phyloP scores from a whole-genome alignment of 1,140 invertebrate genomes.

The Leucophenga varia region DNA sequence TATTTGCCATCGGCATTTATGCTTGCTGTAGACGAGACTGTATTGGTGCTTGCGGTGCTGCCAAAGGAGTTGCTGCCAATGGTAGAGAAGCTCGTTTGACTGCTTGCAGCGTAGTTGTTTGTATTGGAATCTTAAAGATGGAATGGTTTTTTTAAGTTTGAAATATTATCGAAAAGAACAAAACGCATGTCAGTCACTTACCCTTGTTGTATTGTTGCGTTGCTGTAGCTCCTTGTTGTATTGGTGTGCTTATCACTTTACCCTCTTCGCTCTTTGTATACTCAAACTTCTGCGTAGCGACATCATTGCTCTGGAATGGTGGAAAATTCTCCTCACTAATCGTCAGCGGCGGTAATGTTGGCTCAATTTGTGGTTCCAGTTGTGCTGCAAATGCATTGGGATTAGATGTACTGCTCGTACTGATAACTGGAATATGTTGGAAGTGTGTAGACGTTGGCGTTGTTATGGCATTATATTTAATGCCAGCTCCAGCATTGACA shows the following conservation, averaged over 20 bases:
- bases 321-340: conserved; percentile 21
- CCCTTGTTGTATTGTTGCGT: too few relatives aligned
- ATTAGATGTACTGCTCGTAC: conserved; percentile 36
- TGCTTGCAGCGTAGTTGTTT: neutral
- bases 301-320: conserved; percentile 14
- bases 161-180: too few relatives aligned
- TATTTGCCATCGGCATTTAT: conserved; percentile 8
- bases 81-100: neutral
- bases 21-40: neutral
- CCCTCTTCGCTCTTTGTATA: conserved; percentile 50
- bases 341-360: conserved; percentile 1
- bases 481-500: conserved; percentile 1
- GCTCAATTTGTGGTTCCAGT: conserved; percentile 24
- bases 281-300: conserved; percentile 26
- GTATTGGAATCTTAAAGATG: too few relatives aligned
- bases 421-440: conserved; percentile 20
- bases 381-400: conserved; percentile 42
- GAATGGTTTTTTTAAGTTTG: too few relatives aligned
- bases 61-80: neutral
- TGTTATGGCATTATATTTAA: conserved; percentile 8
- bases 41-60: neutral
- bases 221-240: conserved; percentile 6
- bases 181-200: too few relatives aligned
- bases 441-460: neutral
- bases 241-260: conserved; percentile 46